These are phyloP conservation scores for Potorous gilbertii DNA, from an alignment of 2,797 vertebrate species.

Conservation along the genomic window DNA sequence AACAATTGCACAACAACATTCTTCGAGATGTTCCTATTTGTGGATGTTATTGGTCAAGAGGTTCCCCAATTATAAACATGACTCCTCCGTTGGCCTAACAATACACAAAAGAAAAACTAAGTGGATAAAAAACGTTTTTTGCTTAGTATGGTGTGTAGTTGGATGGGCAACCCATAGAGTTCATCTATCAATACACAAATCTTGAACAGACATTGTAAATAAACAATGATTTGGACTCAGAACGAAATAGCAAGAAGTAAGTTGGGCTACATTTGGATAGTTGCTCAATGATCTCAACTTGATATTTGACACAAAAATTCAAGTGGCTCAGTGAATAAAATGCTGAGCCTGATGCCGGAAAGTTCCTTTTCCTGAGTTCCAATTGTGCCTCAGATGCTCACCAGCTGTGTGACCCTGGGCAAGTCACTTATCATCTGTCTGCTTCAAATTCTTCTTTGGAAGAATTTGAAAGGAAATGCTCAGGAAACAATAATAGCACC, in stretches of 20 bases:
- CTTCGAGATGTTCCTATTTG: neutral
- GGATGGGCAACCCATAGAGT: neutral
- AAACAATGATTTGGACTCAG: neutral
- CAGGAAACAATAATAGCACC: neutral
- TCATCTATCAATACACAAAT: neutral
- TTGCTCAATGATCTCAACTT: neutral
- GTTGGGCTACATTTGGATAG: neutral
- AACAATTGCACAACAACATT: neutral
- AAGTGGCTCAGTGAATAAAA: neutral
- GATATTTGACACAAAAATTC: neutral
- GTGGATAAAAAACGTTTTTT: neutral
- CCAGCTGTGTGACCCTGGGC: neutral
- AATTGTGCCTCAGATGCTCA: neutral
- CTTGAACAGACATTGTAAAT: neutral
- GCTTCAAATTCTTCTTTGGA: neutral
- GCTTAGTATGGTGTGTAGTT: neutral
- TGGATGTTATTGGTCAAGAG: neutral
- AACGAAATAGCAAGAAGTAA: neutral
- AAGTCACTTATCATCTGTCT: neutral
- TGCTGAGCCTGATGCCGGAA: neutral
- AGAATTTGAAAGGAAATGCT: no score
- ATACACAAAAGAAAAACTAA: neutral
- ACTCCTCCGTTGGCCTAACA: neutral
- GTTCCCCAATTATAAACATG: neutral
- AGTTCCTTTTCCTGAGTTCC: neutral